Conservation (phyloP, 2,113 vertebrate genomes). For the Psittacula cyanocephala region DNA sequence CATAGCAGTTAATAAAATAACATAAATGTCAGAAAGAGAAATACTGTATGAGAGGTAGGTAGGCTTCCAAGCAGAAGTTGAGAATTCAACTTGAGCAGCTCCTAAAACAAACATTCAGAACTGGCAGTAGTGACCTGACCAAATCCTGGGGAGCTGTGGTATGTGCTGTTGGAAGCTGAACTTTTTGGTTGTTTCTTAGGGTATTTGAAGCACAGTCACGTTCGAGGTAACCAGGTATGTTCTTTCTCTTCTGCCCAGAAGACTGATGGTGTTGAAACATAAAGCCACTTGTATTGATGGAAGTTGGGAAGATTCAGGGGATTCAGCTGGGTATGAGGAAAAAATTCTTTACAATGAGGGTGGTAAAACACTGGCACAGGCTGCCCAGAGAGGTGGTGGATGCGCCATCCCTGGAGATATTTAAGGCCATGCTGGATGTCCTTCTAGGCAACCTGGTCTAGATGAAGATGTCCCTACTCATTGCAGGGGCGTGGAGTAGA, state of each 20-base stretch:
- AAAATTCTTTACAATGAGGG: background rate
- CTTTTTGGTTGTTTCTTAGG: background rate
- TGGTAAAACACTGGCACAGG: background rate
- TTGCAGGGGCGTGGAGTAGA: background rate
- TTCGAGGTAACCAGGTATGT: background rate
- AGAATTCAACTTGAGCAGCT: background rate
- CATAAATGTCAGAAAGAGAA: constrained; percentile 10
- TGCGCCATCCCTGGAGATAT: background rate
- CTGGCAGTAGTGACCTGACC: background rate
- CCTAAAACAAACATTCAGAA: background rate
- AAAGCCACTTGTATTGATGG: background rate
- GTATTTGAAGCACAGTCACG: fast-evolving
- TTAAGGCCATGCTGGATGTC: background rate
- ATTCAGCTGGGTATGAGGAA: background rate
- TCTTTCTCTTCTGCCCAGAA: background rate
- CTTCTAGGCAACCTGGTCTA: background rate
- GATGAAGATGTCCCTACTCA: background rate
- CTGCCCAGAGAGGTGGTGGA: background rate
- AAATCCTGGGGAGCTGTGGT: background rate
- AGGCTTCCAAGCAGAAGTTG: background rate
- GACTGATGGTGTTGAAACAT: background rate
- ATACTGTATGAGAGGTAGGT: background rate
- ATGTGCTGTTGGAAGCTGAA: background rate
- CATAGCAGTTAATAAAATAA: constrained; percentile 27
- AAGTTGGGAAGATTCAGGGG: background rate